These are phyloP conservation scores for Crotalus horridus DNA, from an alignment of 2,113 vertebrate species.

Conservation along the genomic window DNA sequence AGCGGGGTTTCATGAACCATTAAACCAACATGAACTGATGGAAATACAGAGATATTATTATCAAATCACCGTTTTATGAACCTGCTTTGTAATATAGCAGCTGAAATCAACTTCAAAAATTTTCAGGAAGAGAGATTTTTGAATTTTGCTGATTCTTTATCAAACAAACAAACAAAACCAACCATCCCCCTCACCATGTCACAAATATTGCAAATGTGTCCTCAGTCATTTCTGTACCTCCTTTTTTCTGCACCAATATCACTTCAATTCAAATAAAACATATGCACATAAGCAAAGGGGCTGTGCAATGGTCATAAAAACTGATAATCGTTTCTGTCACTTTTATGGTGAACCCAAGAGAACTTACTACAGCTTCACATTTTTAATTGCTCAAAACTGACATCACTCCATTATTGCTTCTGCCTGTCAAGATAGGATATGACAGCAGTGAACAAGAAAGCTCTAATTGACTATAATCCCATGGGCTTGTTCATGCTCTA, in stretches of 20 bases:
- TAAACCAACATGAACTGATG: neutral
- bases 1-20: neutral
- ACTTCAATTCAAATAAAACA: neutral
- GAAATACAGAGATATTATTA: neutral
- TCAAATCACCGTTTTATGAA: neutral
- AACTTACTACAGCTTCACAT: conserved; percentile 12
- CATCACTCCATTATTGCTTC: conserved; percentile 6
- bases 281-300: neutral
- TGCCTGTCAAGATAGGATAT: conserved; percentile 13
- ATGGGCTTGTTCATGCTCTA: neutral
- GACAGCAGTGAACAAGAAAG: neutral
- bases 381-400: conserved; percentile 22
- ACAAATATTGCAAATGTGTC: neutral
- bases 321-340: neutral
- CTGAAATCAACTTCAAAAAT: neutral
- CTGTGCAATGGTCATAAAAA: neutral
- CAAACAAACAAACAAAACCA: neutral
- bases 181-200: neutral
- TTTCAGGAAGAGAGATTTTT: neutral
- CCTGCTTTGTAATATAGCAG: neutral
- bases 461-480: conserved; percentile 7
- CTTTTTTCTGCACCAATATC: neutral
- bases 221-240: neutral
- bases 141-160: neutral
- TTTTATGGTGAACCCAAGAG: neutral